phyloP scores from a whole-genome alignment of 1,140 invertebrate species.

The Papilio xuthus region DNA sequence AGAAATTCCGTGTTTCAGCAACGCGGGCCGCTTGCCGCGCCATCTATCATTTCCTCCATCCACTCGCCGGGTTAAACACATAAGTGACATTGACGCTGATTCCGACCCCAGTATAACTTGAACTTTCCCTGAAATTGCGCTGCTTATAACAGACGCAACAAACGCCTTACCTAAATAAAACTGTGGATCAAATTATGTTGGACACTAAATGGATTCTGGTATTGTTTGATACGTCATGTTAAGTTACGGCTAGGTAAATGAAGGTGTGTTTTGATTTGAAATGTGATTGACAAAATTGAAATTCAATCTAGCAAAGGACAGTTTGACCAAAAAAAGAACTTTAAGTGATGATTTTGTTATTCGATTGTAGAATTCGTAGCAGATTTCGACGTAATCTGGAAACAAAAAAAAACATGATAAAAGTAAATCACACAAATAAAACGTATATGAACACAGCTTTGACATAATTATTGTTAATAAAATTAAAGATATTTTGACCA shows the following conservation, averaged over 20 bases:
- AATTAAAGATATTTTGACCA: no score
- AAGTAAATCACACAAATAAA: not conserved
- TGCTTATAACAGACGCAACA: constrained; percentile 40
- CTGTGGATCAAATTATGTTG: constrained; percentile 56
- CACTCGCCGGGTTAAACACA: constrained; percentile 78
- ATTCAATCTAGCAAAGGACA: not conserved
- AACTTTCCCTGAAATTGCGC: constrained; percentile 46
- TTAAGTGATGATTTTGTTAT: not conserved
- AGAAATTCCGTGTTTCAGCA: constrained; percentile 62
- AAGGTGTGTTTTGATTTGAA: constrained; percentile 72
- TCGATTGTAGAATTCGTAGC: not conserved
- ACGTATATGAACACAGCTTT: no score
- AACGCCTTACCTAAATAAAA: constrained; percentile 46
- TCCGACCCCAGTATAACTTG: constrained; percentile 57
- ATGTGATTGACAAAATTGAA: constrained; percentile 56
- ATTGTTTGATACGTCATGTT: constrained; percentile 60
- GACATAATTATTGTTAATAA: no score
- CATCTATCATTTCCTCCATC: constrained; percentile 80
- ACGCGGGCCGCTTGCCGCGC: constrained; percentile 61
- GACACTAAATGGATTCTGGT: constrained; percentile 51
- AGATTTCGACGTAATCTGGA: not conserved
- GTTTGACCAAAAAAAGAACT: not conserved
- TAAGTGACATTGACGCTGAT: constrained; percentile 79
- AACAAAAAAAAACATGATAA: not conserved
- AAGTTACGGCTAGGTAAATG: constrained; percentile 67